These are phyloP conservation scores for Cepaea hortensis DNA, from an alignment of 2,888 invertebrate species.

Conservation along the genomic window DNA sequence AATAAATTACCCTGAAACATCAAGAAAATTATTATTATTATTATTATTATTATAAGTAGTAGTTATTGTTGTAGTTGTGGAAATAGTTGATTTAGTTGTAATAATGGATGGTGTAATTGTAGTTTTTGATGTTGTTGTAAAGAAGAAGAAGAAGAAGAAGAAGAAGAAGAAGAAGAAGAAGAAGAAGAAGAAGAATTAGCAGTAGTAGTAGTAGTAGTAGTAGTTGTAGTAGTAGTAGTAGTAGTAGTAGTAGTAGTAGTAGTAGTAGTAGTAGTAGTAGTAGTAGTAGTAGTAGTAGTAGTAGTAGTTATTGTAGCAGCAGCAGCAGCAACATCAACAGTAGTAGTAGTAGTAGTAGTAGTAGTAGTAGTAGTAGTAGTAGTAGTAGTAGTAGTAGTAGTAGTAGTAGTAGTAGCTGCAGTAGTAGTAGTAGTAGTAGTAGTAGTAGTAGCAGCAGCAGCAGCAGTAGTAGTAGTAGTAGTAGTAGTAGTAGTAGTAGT, in stretches of 20 bases:
- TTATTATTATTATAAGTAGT: too few relatives aligned
- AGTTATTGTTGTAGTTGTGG: too few relatives aligned
- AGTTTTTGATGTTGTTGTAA: too few relatives aligned
- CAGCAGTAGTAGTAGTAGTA: not conserved
- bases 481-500: not conserved
- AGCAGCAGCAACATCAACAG: not conserved
- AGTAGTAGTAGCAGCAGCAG: not conserved
- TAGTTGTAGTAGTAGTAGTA: not conserved
- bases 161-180: too few relatives aligned
- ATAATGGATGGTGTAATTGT: too few relatives aligned
- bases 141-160: too few relatives aligned
- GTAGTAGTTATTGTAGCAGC: not conserved
- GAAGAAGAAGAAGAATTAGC: not conserved
- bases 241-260: not conserved
- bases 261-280: not conserved
- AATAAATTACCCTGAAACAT: too few relatives aligned
- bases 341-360: not conserved
- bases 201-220: not conserved
- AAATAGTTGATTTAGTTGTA: too few relatives aligned
- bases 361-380: not conserved
- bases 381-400: not conserved
- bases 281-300: not conserved
- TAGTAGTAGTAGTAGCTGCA: not conserved
- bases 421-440: not conserved
- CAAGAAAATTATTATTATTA: too few relatives aligned